phyloP scores from a whole-genome alignment of 1,140 invertebrate species.

The Aculops lycopersici region DNA sequence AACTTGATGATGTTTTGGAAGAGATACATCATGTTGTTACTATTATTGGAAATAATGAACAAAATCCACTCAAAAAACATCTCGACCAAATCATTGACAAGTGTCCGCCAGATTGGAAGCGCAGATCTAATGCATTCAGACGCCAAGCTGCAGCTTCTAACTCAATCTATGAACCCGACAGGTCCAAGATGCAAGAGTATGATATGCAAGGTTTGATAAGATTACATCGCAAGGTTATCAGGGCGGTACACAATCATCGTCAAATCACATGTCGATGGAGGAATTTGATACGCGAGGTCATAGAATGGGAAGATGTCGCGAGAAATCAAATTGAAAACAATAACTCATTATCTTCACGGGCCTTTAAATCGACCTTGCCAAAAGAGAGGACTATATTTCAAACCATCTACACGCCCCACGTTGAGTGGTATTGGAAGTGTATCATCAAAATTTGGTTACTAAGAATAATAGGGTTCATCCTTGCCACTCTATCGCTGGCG shows the following conservation, averaged over 20 bases:
- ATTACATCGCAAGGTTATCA: constrained; percentile 29
- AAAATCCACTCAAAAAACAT: constrained; percentile 18
- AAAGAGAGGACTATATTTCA: constrained; percentile 28
- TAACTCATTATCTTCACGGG: constrained; percentile 38
- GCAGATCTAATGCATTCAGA: background rate
- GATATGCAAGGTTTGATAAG: constrained; percentile 5
- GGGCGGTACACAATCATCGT: constrained; percentile 50
- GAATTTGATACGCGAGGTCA: constrained; percentile 35
- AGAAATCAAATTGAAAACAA: constrained; percentile 41
- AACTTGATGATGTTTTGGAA: constrained; percentile 69
- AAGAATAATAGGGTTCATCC: constrained; percentile 32
- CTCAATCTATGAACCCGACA: background rate
- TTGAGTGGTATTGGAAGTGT: constrained; percentile 84
- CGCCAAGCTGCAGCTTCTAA: background rate
- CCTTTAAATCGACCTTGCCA: constrained; percentile 24
- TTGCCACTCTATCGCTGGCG: constrained; percentile 42
- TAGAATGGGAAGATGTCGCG: constrained; percentile 49
- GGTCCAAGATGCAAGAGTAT: constrained; percentile 2
- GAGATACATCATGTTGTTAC: constrained; percentile 32
- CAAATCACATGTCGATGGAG: constrained; percentile 72
- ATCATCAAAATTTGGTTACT: constrained; percentile 35
- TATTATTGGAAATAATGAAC: constrained; percentile 24
- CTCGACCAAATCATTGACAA: constrained; percentile 58
- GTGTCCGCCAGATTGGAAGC: constrained; percentile 8
- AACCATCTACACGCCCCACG: constrained; percentile 3